Conservation (phyloP, 1,140 invertebrate species). For the Sinella curviseta region DNA sequence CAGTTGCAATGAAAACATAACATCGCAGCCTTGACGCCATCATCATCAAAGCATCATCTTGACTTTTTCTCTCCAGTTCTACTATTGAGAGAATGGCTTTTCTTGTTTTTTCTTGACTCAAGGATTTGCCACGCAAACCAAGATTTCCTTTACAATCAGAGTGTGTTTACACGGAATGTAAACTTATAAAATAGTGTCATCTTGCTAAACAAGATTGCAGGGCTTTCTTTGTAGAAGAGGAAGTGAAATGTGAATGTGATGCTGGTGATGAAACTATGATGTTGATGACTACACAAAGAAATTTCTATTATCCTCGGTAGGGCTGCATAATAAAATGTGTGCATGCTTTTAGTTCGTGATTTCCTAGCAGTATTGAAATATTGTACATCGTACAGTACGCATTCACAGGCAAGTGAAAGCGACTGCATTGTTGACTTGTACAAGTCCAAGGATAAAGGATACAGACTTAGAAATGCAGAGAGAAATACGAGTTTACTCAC, state of each 20-base stretch:
- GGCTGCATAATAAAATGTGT: not conserved
- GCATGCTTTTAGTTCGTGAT: not conserved
- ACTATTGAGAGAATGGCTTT: not conserved
- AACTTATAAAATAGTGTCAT: not conserved
- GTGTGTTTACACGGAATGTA: not conserved
- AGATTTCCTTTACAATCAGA: not conserved
- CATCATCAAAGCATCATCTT: not conserved
- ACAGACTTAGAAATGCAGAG: not conserved
- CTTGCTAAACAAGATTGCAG: not conserved
- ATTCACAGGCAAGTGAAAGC: no score
- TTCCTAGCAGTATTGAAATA: not conserved
- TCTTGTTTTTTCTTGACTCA: not conserved
- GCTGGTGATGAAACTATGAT: not conserved
- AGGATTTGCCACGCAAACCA: not conserved
- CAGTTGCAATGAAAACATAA: not conserved
- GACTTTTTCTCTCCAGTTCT: not conserved
- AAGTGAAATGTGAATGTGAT: not conserved
- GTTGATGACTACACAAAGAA: not conserved
- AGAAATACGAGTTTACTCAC: not conserved
- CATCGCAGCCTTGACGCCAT: not conserved
- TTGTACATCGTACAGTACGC: no score
- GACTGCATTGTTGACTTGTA: no score
- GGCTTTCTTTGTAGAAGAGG: not conserved
- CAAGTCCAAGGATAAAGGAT: no score
- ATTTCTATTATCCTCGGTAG: not conserved